Base-by-base conservation (phyloP, 2,113 vertebrate species). In the Campylorhamphus procurvoides region DNA sequence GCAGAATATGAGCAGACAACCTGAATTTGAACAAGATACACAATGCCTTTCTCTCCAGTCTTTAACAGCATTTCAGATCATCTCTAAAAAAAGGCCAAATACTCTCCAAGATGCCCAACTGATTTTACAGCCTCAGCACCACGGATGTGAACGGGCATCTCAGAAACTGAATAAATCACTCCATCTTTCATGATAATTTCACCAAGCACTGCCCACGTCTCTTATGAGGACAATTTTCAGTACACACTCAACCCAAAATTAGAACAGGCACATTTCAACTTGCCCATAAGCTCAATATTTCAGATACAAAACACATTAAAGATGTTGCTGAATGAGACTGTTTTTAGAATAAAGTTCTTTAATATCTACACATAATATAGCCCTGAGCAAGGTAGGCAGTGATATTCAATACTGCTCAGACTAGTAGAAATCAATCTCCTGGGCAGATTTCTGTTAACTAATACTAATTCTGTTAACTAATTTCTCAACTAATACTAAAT, bases 81-180 rank as follows among this genome's bases (percentile, higher is more conserved):
- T 14, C 39, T 67, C 60, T 62, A 87, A 63, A 10, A 42, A 47
- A 85, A 62, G 15, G 78, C 16, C 39, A 71, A 84, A 79, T 24
- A 55, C 24, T 59, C 46, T 11, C 39, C n/a, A 63, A 74, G 62
- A 47, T 2, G 5, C 37, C 42, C 62, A 75, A 14, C 12, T 40
- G 20, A 69, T 47, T 62, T 69, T 50, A 53, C 47, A 84, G 58
- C 0, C 3, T 56, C 28, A 72, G 33, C n/a, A 50, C 9, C 2
- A 2, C 0, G 1, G 0, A 39, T 40, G 25, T 25, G 37, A 81
- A 33, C 17, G 7, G 28, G 23, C 8, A 50, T 6, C 35, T 82
- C 22, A 24, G 35, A n/a, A 66, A 78, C 47, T 0, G 0, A 62
- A 31, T 12, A 31, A 47, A 46, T 22, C 2, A 78, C 60, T 84